Percentiles rank a stretch among this genome's conserved stretches.
These are phyloP conservation scores for Crossaster papposus DNA, from an alignment of 53 echinoderm and acorn worm genomes.

Conservation along the genomic window DNA sequence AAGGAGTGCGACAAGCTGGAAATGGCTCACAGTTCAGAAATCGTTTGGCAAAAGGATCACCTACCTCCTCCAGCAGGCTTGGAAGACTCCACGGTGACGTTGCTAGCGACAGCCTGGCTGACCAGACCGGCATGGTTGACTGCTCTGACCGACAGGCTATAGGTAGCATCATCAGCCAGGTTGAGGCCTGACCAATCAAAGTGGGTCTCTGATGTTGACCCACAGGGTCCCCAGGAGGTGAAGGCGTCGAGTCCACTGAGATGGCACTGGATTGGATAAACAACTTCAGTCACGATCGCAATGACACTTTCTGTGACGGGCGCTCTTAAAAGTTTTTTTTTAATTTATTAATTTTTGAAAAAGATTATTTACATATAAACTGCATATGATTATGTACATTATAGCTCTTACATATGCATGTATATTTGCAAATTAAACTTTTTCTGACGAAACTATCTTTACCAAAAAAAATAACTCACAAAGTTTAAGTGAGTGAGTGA, in stretches of 20 bases:
- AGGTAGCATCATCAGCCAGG: conserved; percentile 15
- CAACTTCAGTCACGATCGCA: not conserved
- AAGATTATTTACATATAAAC: too few species aligned
- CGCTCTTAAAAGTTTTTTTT: too few species aligned
- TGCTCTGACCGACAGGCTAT: conserved; percentile 49
- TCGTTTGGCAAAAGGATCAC: not conserved
- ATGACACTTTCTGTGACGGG: too few species aligned
- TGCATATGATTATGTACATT: too few species aligned
- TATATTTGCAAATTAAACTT: too few species aligned
- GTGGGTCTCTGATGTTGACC: conserved; percentile 5
- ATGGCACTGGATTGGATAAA: not conserved
- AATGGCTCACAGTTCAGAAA: too few species aligned
- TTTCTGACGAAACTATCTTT: too few species aligned
- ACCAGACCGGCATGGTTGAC: conserved; percentile 50
- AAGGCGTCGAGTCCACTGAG: not conserved
- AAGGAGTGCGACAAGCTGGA: too few species aligned
- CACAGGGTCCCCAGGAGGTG: conserved; percentile 32
- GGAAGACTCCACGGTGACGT: conserved; percentile 44
- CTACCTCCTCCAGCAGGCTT: not conserved
- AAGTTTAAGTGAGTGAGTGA: too few species aligned
- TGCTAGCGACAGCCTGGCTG: conserved; percentile 16
- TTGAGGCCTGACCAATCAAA: conserved; percentile 35
- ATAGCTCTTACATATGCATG: too few species aligned
- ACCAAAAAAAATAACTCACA: too few species aligned
- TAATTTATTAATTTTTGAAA: too few species aligned